Base-by-base conservation (phyloP, 2,113 vertebrate species). In the Anguilla japonica region DNA sequence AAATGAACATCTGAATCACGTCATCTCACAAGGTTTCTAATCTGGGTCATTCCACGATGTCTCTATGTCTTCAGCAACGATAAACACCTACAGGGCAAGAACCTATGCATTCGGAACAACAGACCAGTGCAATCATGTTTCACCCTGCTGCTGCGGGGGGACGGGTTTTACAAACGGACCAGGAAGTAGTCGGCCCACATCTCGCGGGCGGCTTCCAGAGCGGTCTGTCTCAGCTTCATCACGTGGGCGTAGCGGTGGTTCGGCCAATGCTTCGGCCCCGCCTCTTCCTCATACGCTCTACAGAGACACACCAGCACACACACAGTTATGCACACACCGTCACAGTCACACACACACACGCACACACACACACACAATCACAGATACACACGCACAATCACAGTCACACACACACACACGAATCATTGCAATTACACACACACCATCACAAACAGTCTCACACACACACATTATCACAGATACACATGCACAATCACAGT, bases 141-240 rank as follows among this genome's bases (percentile, higher is more conserved):
- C 29, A 29, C 50, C 53, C 46, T 29, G 3, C 60, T 13, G 29
- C 60, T 39, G 43, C 7, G 29, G 46, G 34, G 53, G 88, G 88
- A 40, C 83, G 43, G 15, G 80, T 34, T 81, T 82, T 0, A 50
- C 79, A 85, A 9, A 89, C 96, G 88, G 89, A 99, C 98, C 96
- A 98, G 90, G 81, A 98, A 95, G 90, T 97, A 98, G 88, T 99
- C 97, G 0, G 97, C 97, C 97, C 97, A 98, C 92, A 97, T 96
- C 84, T 97, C 96, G 22, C 97, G 94, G 1, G 97, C 98, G 0
- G 97, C 94, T 29, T 96, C 96, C 88, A 98, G 89, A 0, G 97
- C 97, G 0, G 96, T 97, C 91, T 98, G 98, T 0, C 97, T 95
- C 9, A 99, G 93, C 91, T 96, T 97, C 98, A 98, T 98, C 13